Percentiles rank a stretch among this genome's conserved stretches.
Evolutionary conservation across 2,888 invertebrate genomes (phyloP).

Genomic region (Timema cristinae): DNA sequence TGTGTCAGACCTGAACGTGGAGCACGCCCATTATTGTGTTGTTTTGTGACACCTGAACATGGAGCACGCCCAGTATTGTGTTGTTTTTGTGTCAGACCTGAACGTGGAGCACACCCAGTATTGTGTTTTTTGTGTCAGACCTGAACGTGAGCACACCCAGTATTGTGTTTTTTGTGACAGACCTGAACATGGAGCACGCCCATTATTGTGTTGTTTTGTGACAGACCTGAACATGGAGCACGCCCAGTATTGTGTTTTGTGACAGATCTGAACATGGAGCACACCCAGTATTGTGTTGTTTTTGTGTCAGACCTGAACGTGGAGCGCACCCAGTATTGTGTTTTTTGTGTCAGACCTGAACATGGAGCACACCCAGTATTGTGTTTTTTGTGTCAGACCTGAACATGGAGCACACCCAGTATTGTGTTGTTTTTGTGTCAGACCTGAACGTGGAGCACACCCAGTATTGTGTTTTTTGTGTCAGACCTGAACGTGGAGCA

Average conservation of each 20-base stretch:
- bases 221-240: constrained; percentile 95
- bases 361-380: constrained; percentile 94
- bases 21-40: constrained; percentile 91
- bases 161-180: too few species aligned
- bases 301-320: constrained; percentile 90
- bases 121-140: too few species aligned
- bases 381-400: too few species aligned
- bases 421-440: too few species aligned
- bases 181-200: constrained; percentile 93
- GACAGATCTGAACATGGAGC: constrained; percentile 93
- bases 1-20: constrained; percentile 90
- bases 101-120: constrained; percentile 96
- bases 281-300: too few species aligned
- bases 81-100: too few species aligned
- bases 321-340: constrained; percentile 93
- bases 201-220: too few species aligned
- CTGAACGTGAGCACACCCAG: constrained; percentile 96
- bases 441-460: constrained; percentile 96
- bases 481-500: constrained; percentile 93
- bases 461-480: too few species aligned
- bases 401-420: constrained; percentile 94
- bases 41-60: constrained; percentile 95
- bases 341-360: constrained; percentile 88
- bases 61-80: constrained; percentile 93
- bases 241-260: too few species aligned